Evolutionary conservation across 37 sponge, comb jelly and placozoan species (phyloP).

Genomic region (Axinella damicornis): DNA sequence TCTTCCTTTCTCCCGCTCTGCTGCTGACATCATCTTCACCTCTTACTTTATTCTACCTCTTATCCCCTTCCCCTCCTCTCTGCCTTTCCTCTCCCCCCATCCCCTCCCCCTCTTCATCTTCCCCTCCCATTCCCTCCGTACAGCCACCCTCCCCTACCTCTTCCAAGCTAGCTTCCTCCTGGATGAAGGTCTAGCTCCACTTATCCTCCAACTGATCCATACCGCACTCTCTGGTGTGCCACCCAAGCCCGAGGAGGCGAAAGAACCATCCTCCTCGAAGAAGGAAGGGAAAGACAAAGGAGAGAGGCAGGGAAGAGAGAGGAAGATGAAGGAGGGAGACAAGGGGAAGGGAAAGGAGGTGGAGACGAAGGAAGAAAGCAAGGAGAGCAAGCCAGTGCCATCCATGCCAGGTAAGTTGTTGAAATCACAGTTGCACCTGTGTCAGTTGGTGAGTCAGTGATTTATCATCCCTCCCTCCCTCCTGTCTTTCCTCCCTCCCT

Average conservation of each 20-base stretch:
- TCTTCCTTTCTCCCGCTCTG: background rate
- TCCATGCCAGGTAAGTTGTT: conserved; percentile 12
- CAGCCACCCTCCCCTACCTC: conserved; percentile 69
- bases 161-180: conserved; percentile 59
- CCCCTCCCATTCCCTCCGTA: background rate
- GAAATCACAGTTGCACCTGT: too few species aligned
- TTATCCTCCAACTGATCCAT: conserved; percentile 69
- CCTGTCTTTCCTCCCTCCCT: too few species aligned
- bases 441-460: background rate
- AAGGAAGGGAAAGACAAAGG: background rate
- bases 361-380: conserved; percentile 23
- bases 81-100: background rate
- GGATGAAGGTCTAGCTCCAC: conserved; percentile 79
- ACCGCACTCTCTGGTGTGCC: conserved; percentile 76
- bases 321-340: background rate
- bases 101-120: background rate
- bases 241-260: background rate
- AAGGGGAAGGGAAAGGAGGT: conserved; percentile 14
- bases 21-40: too few species aligned
- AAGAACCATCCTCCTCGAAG: background rate
- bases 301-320: background rate
- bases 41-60: background rate
- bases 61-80: background rate
- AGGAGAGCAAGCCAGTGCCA: conserved; percentile 14
- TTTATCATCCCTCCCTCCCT: background rate